Evolutionary conservation across 2,797 vertebrate species (phyloP), one percentile per base, ranked within the genome.

Genomic region (Gorsachius magnificus): DNA sequence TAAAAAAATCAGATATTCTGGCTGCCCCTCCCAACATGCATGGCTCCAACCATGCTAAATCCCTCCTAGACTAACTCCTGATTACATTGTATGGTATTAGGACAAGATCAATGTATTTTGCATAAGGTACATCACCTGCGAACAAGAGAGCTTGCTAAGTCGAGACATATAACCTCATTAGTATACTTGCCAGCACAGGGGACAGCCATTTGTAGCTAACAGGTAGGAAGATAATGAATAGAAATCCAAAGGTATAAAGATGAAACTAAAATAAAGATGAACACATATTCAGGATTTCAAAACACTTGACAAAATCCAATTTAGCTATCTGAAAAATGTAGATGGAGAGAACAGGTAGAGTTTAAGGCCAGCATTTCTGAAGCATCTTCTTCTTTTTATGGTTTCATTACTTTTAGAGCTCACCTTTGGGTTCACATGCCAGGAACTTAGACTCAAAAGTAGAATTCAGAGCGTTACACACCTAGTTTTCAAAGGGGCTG

Each of bases 11-110:
- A 60, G 20, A 43, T 76, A 41, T 74, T 87, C 51, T 51, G 33
- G 6, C 53, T 83, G 56, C 12, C 22, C 6, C 22, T 63, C 46
- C 12, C 6, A 16, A 26, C 0, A 0, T 31, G 35, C 68, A 21
- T 25, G 74, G 35, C 35, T 77, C 29, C 45, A 65, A 2, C 13
- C 22, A n/a, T 2, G 4, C 12, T n/a, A 69, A 75, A 89, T 82
- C 77, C 43, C 16, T 81, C 45, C 63, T n/a, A 46, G 58, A 20
- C 24, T 33, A 82, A 9, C 33, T 90, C 53, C 41, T 53, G 28
- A 16, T 50, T 35, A 22, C 9, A 71, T 4, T 38, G 28, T 13
- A 6, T 8, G 22, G 16, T 25, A 24, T 26, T 17, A 35, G n/a
- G 50, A n/a, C 50, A 11, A 43, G 9, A 68, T 36, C 48, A 65